Base-by-base conservation (phyloP, 2,888 invertebrate species). In the Agonopterix arenella region DNA sequence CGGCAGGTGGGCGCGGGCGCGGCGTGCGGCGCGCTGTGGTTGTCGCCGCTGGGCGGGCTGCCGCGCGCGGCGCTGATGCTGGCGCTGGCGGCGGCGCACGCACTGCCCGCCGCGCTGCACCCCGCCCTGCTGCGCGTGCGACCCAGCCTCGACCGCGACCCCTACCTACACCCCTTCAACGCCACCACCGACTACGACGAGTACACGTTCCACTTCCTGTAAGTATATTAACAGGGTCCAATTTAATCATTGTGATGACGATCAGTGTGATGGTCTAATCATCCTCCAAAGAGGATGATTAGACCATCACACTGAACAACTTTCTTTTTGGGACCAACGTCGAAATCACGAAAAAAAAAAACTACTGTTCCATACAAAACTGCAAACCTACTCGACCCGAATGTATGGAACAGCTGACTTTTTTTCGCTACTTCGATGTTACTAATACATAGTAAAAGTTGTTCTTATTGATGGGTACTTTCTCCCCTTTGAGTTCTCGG, bases 1-100 rank as follows among this genome's bases (percentile, higher is more conserved):
- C 7, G 9, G 2, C 52, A 88, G 88, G 66, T 86, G 59, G 84
- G 80, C 8, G 80, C 76, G 8, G 84, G 77, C 1, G 77, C 75
- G 2, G 70, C 80, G 5, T 84, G 84, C 57, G 81, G 80, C 37
- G 79, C 78, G 41, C 59, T 89, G 54, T 84, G 84, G 80, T 77
- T 84, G 59, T 73, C 80, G 1, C 85, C 86, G 16, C 60, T 84
- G 54, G 66, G 81, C 11, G 76, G 76, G 8, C 61, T 69, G 37
- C 64, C 67, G 51, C 81, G 89, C 46, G 66, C 69, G 36, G 55
- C 53, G 46, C 55, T 84, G 54, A 65, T 84, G 57, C 51, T 58
- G n/a, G 46, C 65, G 51, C 57, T 84, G 49, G 77, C 78, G 18
- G 60, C 60, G 0, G 70, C 70, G 51, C 80, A 83, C 64, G 68